Evolutionary conservation across 2,113 vertebrate species (phyloP).

Genomic region (Sprattus sprattus): DNA sequence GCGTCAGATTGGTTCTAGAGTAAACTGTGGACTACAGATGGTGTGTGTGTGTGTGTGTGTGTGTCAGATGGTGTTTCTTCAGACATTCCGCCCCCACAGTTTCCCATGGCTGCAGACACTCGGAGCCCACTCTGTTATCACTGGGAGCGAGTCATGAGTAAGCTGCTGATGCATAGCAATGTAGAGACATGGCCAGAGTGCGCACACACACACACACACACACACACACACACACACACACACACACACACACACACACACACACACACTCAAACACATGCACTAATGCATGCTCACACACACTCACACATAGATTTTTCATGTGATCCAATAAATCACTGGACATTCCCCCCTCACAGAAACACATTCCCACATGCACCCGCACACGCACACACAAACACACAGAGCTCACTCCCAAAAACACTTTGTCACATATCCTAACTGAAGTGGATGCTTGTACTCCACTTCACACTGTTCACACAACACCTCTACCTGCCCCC

Average conservation of each 20-base stretch:
- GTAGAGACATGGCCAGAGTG: not conserved
- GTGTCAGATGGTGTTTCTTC: conserved; percentile 53
- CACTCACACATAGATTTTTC: not conserved
- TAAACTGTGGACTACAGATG: conserved; percentile 62
- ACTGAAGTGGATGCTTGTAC: too few relatives aligned
- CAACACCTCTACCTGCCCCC: too few relatives aligned
- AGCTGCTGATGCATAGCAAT: conserved; percentile 63
- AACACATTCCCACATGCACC: not conserved
- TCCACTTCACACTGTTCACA: too few relatives aligned
- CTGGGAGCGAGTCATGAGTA: conserved; percentile 57
- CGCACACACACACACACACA: not conserved
- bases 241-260: not conserved
- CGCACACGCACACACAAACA: not conserved
- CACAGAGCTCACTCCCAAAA: too few relatives aligned
- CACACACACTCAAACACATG: not conserved
- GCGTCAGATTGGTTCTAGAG: conserved; percentile 34
- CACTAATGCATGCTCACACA: not conserved
- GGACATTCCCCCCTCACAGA: not conserved
- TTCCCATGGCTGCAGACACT: conserved; percentile 65
- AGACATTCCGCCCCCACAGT: conserved; percentile 65
- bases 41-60: not conserved
- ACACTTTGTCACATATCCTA: too few relatives aligned
- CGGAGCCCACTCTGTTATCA: conserved; percentile 65
- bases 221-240: not conserved
- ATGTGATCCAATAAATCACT: too few relatives aligned